A percentile compares a stretch with the other conserved stretches of the same genome.
phyloP scores from a whole-genome alignment of 2,888 invertebrate genomes.

The Dasypogon diadema region DNA sequence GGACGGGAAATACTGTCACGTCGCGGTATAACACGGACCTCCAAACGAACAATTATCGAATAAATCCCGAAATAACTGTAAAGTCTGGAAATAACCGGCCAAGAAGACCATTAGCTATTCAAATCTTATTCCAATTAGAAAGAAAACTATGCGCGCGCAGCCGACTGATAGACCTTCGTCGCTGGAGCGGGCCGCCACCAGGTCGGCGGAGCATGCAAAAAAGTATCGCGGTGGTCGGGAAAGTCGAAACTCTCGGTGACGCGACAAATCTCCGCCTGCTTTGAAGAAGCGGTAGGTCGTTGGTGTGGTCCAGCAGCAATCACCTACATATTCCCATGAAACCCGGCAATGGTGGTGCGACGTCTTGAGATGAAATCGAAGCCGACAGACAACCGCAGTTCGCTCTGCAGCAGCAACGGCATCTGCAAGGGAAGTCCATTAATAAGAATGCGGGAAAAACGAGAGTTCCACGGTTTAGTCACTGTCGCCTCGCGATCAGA shows the following conservation, averaged over 20 bases:
- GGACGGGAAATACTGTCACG: too few species aligned
- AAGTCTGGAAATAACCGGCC: conserved; percentile 5
- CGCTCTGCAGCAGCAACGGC: not conserved
- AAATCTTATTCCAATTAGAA: conserved; percentile 36
- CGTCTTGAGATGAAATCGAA: not conserved
- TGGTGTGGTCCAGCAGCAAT: not conserved
- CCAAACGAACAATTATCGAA: conserved; percentile 19
- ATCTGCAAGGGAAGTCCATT: not conserved
- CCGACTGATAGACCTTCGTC: not conserved
- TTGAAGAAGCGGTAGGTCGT: conserved; percentile 8
- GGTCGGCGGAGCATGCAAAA: not conserved
- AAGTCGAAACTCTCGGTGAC: too few species aligned
- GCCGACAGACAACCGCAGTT: conserved; percentile 24
- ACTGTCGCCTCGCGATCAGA: not conserved
- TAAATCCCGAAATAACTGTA: conserved; percentile 30
- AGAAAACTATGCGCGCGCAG: not conserved
- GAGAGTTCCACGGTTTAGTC: not conserved
- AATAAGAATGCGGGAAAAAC: not conserved
- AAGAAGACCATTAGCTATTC: conserved; percentile 14
- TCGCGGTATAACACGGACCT: too few species aligned
- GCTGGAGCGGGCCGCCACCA: too few species aligned
- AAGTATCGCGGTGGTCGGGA: too few species aligned
- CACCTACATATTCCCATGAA: not conserved
- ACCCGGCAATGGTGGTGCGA: not conserved
- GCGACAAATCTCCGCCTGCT: conserved; percentile 12